Percentiles rank a stretch among this genome's conserved stretches.
Conservation (phyloP, 2,113 vertebrate genomes). For the Myotis brandtii region DNA sequence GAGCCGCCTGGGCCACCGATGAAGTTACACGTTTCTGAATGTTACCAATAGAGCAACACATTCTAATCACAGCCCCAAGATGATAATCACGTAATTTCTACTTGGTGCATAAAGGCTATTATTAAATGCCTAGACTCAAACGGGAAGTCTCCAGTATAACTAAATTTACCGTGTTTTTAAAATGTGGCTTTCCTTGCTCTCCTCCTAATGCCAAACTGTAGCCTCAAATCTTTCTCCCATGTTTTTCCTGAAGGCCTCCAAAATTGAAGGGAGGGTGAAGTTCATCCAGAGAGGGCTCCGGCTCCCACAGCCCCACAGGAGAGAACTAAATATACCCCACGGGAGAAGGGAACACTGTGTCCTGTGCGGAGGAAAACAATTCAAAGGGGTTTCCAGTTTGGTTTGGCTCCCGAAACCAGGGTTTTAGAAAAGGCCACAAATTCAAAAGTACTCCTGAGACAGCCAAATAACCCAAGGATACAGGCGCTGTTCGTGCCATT, state of each 20-base stretch:
- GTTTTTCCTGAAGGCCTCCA: slow-evolving; percentile 35
- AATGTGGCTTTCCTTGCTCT: not conserved
- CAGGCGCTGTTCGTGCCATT: slow-evolving; percentile 13
- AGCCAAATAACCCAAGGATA: slow-evolving; percentile 12
- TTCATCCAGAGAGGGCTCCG: not conserved
- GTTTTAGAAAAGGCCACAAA: slow-evolving; percentile 63
- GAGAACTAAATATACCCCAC: not conserved
- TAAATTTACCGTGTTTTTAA: slow-evolving; percentile 48
- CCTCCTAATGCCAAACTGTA: not conserved
- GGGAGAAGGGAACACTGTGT: slow-evolving; percentile 57
- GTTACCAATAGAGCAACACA: not conserved
- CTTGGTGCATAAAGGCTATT: slow-evolving; percentile 38
- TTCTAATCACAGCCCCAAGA: slow-evolving; percentile 60
- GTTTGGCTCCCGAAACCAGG: slow-evolving; percentile 36
- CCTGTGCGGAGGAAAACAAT: slow-evolving; percentile 51
- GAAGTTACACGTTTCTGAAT: not conserved
- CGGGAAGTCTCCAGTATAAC: slow-evolving; percentile 49
- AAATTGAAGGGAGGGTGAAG: not conserved
- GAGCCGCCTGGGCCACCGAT: not conserved
- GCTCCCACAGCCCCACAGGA: not conserved
- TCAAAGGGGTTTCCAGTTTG: slow-evolving; percentile 62
- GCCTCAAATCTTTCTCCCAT: not conserved
- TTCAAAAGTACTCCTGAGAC: slow-evolving; percentile 33
- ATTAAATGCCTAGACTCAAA: slow-evolving; percentile 69
- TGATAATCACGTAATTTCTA: slow-evolving; percentile 65